Evolutionary conservation across 37 sponge, comb jelly and placozoan species (phyloP).

Genomic region (Chondrilla cf. caribensis): DNA sequence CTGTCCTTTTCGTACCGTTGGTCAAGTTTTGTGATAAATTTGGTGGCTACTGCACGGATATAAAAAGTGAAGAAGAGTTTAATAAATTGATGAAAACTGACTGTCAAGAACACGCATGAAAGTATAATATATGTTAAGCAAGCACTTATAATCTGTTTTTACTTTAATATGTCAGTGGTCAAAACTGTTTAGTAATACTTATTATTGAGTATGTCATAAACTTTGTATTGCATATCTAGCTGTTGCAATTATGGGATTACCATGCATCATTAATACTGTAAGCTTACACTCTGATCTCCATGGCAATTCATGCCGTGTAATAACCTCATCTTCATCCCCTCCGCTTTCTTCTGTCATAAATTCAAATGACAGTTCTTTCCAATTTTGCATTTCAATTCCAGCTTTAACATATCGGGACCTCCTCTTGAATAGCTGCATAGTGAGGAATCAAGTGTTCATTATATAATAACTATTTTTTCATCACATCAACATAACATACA

Average conservation of each 20-base stretch:
- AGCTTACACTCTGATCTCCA: conserved; percentile 16
- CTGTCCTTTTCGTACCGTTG: conserved; percentile 1
- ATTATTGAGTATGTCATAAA: no score
- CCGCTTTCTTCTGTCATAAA: conserved; percentile 22
- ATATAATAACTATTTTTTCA: no score
- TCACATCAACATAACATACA: background rate
- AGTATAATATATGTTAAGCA: background rate
- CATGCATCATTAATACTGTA: no score
- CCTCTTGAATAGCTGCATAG: conserved; percentile 7
- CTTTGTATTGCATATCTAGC: no score
- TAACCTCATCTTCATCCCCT: conserved; percentile 9
- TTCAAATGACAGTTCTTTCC: conserved; percentile 11
- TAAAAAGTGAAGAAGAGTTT: background rate
- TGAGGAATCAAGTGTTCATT: background rate
- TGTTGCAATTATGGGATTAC: no score
- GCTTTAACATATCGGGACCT: background rate
- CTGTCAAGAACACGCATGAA: background rate
- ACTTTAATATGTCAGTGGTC: no score
- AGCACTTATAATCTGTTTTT: no score
- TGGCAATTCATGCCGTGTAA: conserved; percentile 15
- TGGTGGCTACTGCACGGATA: background rate
- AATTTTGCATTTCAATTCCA: background rate
- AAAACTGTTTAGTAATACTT: no score
- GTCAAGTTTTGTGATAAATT: conserved; percentile 13
- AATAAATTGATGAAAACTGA: background rate